Percentiles rank a stretch among this genome's conserved stretches.
Conservation (phyloP, 1,140 invertebrate species). For the Macrocentrus cingulum region DNA sequence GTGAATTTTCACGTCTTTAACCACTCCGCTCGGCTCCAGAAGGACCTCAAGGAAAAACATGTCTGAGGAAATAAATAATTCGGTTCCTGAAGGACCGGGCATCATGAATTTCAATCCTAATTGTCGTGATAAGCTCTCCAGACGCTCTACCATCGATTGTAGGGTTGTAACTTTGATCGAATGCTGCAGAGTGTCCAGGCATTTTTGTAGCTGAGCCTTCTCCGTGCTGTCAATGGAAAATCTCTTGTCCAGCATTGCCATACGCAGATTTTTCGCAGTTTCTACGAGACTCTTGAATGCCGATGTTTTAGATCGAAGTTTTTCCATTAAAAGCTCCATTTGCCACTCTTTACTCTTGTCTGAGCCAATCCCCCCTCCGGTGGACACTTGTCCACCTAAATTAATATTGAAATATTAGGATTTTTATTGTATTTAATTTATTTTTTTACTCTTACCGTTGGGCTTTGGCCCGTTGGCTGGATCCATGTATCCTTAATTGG, state of each 20-base stretch:
- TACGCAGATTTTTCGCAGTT: constrained; percentile 80
- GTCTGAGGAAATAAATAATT: constrained; percentile 90
- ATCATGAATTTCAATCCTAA: constrained; percentile 84
- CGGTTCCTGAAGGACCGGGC: constrained; percentile 69
- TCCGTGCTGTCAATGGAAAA: constrained; percentile 82
- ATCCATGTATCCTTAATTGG: constrained; percentile 47
- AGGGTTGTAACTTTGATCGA: constrained; percentile 91
- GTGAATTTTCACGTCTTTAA: constrained; percentile 92
- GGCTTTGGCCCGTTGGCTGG: constrained; percentile 48
- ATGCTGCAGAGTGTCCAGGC: constrained; percentile 88
- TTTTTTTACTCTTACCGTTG: constrained; percentile 41
- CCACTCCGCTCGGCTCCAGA: constrained; percentile 76
- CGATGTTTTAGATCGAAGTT: constrained; percentile 76
- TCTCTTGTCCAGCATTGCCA: constrained; percentile 81
- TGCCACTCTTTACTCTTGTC: constrained; percentile 73
- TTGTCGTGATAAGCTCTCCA: constrained; percentile 88
- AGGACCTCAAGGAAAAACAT: constrained; percentile 96
- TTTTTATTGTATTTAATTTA: constrained; percentile 2
- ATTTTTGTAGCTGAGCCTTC: constrained; percentile 82
- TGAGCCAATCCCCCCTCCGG: constrained; percentile 36
- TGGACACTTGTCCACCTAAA: constrained; percentile 46
- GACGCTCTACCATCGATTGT: constrained; percentile 86
- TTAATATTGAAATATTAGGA: constrained; percentile 1
- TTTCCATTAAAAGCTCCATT: constrained; percentile 85
- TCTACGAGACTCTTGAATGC: constrained; percentile 77